Percentiles rank a stretch among this genome's conserved stretches.
Conservation (phyloP, 1,140 invertebrate genomes). For the Agrypnia vestita region DNA sequence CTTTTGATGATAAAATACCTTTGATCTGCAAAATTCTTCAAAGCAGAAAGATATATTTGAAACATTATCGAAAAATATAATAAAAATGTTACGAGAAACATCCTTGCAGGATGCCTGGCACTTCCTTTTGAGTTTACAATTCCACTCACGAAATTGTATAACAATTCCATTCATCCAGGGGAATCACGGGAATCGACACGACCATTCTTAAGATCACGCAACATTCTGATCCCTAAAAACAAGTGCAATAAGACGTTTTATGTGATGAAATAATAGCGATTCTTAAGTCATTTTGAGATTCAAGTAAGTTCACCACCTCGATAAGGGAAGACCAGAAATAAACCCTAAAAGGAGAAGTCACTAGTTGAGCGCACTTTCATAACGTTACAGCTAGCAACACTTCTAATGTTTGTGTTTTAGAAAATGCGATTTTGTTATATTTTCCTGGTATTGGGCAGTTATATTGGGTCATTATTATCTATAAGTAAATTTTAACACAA, state of each 20-base stretch:
- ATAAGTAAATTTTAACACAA: too few relatives aligned
- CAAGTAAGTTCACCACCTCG: background rate
- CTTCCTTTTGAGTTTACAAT: background rate
- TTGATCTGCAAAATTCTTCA: too few relatives aligned
- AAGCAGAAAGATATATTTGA: too few relatives aligned
- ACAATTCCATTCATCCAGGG: constrained; percentile 8
- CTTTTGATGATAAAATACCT: too few relatives aligned
- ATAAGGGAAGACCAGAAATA: constrained; percentile 11
- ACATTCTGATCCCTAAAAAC: background rate
- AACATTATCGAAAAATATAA: too few relatives aligned
- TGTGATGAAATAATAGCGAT: background rate
- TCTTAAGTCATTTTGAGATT: background rate
- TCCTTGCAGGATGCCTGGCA: too few relatives aligned
- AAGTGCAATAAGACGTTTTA: background rate
- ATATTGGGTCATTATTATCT: too few relatives aligned
- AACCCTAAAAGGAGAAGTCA: constrained; percentile 18
- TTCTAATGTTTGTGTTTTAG: too few relatives aligned
- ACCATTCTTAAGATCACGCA: background rate
- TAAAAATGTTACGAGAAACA: too few relatives aligned
- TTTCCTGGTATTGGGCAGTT: too few relatives aligned
- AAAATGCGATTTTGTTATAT: too few relatives aligned
- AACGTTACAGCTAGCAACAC: background rate
- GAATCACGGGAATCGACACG: constrained; percentile 11
- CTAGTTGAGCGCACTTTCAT: background rate
- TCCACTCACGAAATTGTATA: constrained; percentile 5